Conservation (phyloP, 1,140 invertebrate genomes). For the Harpegnathos saltator region DNA sequence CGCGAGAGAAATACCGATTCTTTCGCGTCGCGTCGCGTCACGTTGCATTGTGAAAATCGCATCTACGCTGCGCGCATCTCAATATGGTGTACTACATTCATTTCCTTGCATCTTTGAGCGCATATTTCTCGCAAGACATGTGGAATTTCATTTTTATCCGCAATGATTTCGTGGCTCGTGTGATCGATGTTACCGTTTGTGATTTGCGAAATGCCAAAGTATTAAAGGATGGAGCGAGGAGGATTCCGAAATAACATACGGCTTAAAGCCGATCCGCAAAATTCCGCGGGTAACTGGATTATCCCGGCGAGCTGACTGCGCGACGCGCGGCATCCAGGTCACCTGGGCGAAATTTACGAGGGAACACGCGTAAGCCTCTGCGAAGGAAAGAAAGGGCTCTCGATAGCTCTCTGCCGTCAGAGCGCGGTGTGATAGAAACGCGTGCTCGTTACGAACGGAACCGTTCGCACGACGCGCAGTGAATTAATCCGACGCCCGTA, state of each 20-base stretch:
- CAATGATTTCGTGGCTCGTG: not conserved
- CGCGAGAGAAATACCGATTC: too few species aligned
- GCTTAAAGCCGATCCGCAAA: conserved; percentile 32
- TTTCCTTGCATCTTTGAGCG: too few species aligned
- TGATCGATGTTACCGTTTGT: too few species aligned
- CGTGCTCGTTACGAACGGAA: not conserved
- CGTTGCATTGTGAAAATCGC: too few species aligned
- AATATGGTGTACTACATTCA: too few species aligned
- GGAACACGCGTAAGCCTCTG: conserved; percentile 5
- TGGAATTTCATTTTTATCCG: not conserved
- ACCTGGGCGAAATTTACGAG: conserved; percentile 51
- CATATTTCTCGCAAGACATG: too few species aligned
- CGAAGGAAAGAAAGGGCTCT: not conserved
- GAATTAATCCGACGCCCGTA: conserved; percentile 48
- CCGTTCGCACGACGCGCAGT: not conserved
- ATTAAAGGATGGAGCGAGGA: too few species aligned
- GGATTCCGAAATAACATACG: conserved; percentile 39
- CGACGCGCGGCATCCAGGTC: conserved; percentile 59
- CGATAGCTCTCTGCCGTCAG: not conserved
- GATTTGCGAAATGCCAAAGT: not conserved
- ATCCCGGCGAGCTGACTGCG: conserved; percentile 13
- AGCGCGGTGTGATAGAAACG: not conserved
- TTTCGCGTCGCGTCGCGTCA: too few species aligned
- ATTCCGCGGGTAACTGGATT: conserved; percentile 57
- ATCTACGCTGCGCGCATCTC: too few species aligned